phyloP scores from a whole-genome alignment of 2,113 vertebrate species.

The Halichoeres trimaculatus region DNA sequence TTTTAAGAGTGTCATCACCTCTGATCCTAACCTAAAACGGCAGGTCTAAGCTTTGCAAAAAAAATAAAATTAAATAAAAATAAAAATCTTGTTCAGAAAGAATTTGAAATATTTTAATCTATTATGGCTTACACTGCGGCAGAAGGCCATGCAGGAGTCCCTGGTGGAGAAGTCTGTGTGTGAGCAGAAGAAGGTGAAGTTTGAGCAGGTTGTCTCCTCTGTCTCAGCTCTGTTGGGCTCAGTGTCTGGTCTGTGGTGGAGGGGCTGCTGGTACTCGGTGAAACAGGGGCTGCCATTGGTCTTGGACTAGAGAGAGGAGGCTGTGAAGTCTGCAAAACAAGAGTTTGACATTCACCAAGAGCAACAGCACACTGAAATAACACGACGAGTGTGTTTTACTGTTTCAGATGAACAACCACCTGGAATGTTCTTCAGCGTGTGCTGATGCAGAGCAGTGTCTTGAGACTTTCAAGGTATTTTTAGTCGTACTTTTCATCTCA shows the following conservation, averaged over 20 bases:
- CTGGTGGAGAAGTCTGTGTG: slow-evolving; percentile 9
- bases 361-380: not conserved
- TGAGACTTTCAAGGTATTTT: slow-evolving; percentile 19
- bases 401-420: not conserved
- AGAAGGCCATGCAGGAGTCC: slow-evolving; percentile 39
- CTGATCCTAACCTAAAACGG: too few species aligned
- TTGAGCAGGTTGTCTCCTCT: slow-evolving; percentile 61
- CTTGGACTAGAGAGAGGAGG: slow-evolving; percentile 7
- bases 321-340: slow-evolving; percentile 36
- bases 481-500: not conserved
- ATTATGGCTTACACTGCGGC: slow-evolving; percentile 57
- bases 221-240: slow-evolving; percentile 67
- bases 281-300: not conserved
- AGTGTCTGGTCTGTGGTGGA: not conserved
- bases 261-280: slow-evolving; percentile 4
- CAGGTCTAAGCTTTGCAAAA: too few species aligned
- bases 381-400: not conserved
- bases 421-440: not conserved
- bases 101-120: not conserved
- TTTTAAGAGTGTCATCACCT: too few species aligned
- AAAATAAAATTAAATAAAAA: too few species aligned
- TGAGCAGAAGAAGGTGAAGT: slow-evolving; percentile 16
- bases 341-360: not conserved
- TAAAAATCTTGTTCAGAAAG: too few species aligned
- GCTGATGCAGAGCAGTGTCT: not conserved